phyloP scores from a whole-genome alignment of 2,888 invertebrate species.

The Athalia circularis region DNA sequence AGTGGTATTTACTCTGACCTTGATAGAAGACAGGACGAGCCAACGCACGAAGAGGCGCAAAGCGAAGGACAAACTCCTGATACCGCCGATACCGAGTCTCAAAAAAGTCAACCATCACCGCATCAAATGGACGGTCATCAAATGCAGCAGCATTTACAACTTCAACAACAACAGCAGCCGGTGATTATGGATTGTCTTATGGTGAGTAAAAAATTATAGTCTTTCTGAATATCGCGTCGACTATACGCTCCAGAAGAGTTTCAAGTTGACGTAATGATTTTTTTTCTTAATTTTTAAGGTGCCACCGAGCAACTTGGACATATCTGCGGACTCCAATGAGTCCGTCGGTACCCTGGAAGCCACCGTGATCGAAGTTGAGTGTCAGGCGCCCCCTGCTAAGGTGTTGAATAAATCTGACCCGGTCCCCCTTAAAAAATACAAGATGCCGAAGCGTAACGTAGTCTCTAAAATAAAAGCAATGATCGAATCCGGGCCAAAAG shows the following conservation, averaged over 20 bases:
- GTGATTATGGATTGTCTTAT: conserved; percentile 63
- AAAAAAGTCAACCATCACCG: conserved; percentile 74
- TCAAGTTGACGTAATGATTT: background rate
- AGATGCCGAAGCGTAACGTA: conserved; percentile 87
- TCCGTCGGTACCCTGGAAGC: conserved; percentile 57
- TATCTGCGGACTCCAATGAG: conserved; percentile 56
- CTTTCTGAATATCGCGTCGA: conserved; percentile 46
- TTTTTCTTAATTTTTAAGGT: conserved; percentile 49
- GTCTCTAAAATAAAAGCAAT: conserved; percentile 86
- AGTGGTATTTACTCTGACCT: conserved; percentile 93
- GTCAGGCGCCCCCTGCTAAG: conserved; percentile 47
- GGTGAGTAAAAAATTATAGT: conserved; percentile 64
- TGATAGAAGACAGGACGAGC: conserved; percentile 83
- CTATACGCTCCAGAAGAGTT: background rate
- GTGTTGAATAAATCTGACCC: conserved; percentile 61
- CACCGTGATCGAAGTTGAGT: conserved; percentile 62
- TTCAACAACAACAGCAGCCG: conserved; percentile 70
- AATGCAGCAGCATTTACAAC: conserved; percentile 56
- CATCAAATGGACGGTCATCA: conserved; percentile 56
- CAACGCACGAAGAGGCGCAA: conserved; percentile 70
- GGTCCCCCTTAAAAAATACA: conserved; percentile 80
- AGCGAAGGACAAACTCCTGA: conserved; percentile 81
- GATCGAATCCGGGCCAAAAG: conserved; percentile 78
- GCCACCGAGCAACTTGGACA: conserved; percentile 54
- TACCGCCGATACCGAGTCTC: conserved; percentile 77